Base-by-base conservation (phyloP, 2,797 vertebrate species). In the Paramormyrops hopkinsi region DNA sequence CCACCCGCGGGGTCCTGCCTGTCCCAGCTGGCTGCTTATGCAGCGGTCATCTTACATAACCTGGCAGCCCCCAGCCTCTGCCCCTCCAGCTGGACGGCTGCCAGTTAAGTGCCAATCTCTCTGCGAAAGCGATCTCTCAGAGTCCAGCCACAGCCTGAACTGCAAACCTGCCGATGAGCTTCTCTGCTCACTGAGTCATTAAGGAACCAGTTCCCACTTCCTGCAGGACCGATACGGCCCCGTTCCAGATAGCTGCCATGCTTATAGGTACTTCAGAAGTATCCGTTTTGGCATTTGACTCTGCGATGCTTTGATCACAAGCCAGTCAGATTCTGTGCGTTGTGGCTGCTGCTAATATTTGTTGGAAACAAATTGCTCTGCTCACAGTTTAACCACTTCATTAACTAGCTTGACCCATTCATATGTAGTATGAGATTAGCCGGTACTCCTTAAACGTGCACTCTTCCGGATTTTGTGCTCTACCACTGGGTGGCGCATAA, bases 41-140 rank as follows among this genome's bases (percentile, higher is more conserved):
- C 73, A 79, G 73, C 37, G 73, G 73, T 79, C 73, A 79, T 79
- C 73, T 79, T 79, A 79, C 73, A 79, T 79, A 79, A 79, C 73
- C 73, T 79, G 73, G 73, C 73, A 79, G 73, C 73, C 73, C 37
- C 37, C 14, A 79, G 37, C 37, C 73, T 33, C 14, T 79, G 73
- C 73, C 73, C 73, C 37, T 44, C 73, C 73, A 79, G 73, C 37
- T 79, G 73, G 73, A 79, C 4, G 37, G 73, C 14, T 79, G 73
- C 73, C 73, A 79, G 73, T 44, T 79, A 79, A 79, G 17, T 79
- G 73, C 73, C 65, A 69, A 33, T 69, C 65, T 69, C 65, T 14
- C 62, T 0, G 62, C 9, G 62, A 29, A 69, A 69, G 37, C 73
- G 9, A 37, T 76, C 14, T 76, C 33, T 76, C 73, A 19, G 37